Evolutionary conservation across 2,888 invertebrate genomes (phyloP).

Genomic region (Andrena minutula): DNA sequence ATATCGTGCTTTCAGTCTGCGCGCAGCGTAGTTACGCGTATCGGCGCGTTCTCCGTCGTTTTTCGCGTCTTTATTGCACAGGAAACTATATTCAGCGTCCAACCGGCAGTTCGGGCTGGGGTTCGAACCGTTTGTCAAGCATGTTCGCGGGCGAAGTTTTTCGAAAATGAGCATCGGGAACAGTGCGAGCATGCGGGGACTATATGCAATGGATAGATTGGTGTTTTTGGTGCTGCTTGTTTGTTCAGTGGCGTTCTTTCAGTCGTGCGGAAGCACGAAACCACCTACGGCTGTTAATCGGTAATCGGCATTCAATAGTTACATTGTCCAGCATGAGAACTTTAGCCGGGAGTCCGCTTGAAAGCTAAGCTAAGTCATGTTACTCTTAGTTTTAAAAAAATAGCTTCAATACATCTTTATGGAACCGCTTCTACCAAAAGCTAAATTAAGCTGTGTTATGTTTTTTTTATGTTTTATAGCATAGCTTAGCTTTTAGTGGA

Average conservation of each 20-base stretch:
- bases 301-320: constrained; percentile 48
- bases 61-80: neutral
- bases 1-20: constrained; percentile 64
- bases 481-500: no score
- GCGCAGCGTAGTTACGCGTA: constrained; percentile 44
- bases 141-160: constrained; percentile 45
- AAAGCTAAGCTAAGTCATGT: no score
- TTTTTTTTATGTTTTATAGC: no score
- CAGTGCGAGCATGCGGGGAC: constrained; percentile 11
- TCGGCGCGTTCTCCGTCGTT: constrained; percentile 26
- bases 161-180: constrained; percentile 3
- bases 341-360: neutral
- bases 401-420: no score
- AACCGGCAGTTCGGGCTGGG: neutral
- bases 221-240: constrained; percentile 47
- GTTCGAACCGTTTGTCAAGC: constrained; percentile 26
- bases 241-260: constrained; percentile 38
- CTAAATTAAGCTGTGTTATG: no score
- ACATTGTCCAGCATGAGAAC: neutral
- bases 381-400: no score
- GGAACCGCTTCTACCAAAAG: no score
- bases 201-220: constrained; percentile 46
- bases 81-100: constrained; percentile 20
- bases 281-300: constrained; percentile 20
- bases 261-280: constrained; percentile 17